Conservation (phyloP, 2,797 vertebrate species). For the Epinephelus malabaricus region DNA sequence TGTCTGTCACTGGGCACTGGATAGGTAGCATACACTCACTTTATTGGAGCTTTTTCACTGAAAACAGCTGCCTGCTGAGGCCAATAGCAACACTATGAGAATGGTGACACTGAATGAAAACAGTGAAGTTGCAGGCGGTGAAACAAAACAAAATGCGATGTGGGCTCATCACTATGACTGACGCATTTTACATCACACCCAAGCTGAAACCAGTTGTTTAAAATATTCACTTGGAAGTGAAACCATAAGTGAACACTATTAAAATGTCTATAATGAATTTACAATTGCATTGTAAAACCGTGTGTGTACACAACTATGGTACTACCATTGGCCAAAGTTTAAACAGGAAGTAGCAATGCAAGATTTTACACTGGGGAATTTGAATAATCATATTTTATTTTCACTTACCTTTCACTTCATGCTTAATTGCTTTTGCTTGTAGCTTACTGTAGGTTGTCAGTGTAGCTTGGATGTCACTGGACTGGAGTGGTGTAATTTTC, state of each 20-base stretch:
- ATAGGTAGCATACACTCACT: neutral
- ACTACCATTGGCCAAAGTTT: neutral
- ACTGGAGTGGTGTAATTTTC: conserved; percentile 1
- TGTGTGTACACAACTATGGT: neutral
- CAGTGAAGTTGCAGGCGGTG: neutral
- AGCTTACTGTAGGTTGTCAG: neutral
- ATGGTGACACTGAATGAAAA: neutral
- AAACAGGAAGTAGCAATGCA: neutral
- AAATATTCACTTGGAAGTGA: neutral
- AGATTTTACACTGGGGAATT: neutral
- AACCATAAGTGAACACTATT: neutral
- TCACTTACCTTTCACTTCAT: neutral
- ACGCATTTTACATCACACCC: neutral
- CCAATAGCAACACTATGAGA: neutral
- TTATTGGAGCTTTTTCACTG: neutral
- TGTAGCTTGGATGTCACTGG: conserved; percentile 1
- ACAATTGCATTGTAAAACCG: neutral
- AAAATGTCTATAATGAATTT: neutral
- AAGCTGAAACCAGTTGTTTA: neutral
- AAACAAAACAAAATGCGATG: neutral
- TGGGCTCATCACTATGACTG: neutral
- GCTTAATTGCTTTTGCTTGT: neutral
- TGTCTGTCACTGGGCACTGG: neutral
- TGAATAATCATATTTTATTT: neutral
- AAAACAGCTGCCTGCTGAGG: neutral